These are phyloP conservation scores for Oligia fasciuncula DNA, from an alignment of 2,888 invertebrate species.

Conservation along the genomic window DNA sequence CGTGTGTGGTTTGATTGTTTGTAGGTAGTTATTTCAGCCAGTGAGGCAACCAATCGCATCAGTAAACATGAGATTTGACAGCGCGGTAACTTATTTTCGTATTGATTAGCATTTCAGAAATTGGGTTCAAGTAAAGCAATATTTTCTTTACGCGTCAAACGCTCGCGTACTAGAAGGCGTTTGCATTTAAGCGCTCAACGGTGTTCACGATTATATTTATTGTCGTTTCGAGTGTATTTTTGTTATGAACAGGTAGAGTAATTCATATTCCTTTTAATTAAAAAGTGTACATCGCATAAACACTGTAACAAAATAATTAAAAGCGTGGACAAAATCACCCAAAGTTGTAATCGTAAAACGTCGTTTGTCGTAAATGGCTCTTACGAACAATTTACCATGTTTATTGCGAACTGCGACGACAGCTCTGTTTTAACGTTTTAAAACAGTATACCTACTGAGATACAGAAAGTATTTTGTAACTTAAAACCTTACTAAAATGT, in stretches of 20 bases:
- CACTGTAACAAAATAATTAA: conserved; percentile 16
- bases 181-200: too few relatives aligned
- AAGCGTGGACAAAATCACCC: conserved; percentile 21
- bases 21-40: too few relatives aligned
- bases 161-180: too few relatives aligned
- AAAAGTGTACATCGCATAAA: neutral
- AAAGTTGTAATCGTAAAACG: conserved; percentile 55
- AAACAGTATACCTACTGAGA: conserved; percentile 20
- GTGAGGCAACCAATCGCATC: too few relatives aligned
- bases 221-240: neutral
- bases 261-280: neutral
- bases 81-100: too few relatives aligned
- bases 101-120: too few relatives aligned
- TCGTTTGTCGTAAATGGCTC: conserved; percentile 60
- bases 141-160: too few relatives aligned
- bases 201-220: too few relatives aligned
- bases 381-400: conserved; percentile 60
- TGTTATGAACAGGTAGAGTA: neutral
- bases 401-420: conserved; percentile 57
- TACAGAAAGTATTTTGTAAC: conserved; percentile 21
- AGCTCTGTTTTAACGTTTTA: conserved; percentile 47
- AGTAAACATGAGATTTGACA: too few relatives aligned
- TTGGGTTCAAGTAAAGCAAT: too few relatives aligned
- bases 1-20: too few relatives aligned
- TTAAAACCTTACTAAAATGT: conserved; percentile 1